Percentiles rank a stretch among this genome's conserved stretches.
phyloP scores from a whole-genome alignment of 2,888 invertebrate genomes.

The Hyppa rectilinea region DNA sequence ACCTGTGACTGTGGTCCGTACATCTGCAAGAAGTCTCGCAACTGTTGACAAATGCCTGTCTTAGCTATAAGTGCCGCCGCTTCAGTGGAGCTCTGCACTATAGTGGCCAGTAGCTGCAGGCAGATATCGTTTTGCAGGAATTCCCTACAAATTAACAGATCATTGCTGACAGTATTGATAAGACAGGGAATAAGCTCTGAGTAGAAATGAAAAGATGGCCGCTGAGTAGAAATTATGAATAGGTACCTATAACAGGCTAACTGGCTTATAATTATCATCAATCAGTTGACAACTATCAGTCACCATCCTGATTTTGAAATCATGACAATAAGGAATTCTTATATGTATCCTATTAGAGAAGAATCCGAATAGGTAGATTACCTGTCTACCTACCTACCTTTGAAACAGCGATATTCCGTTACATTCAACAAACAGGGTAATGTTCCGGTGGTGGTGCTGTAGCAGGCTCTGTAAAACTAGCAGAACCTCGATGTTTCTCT shows the following conservation, averaged over 20 bases:
- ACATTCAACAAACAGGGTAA: constrained; percentile 75
- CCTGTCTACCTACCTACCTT: constrained; percentile 67
- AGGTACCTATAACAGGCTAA: no score
- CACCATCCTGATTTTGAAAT: not conserved
- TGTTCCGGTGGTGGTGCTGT: constrained; percentile 76
- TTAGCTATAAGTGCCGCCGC: constrained; percentile 60
- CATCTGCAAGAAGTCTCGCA: constrained; percentile 70
- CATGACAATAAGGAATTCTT: not conserved
- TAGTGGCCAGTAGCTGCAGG: constrained; percentile 78
- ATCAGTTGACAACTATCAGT: not conserved
- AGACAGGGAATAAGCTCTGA: no score
- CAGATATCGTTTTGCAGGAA: constrained; percentile 74
- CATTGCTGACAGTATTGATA: not conserved
- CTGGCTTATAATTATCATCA: no score
- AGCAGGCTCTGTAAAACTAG: constrained; percentile 79
- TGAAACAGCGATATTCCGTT: constrained; percentile 80
- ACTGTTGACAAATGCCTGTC: constrained; percentile 65
- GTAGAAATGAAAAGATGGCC: no score
- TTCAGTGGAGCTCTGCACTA: constrained; percentile 72
- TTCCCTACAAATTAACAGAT: constrained; percentile 66
- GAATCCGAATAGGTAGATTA: no score
- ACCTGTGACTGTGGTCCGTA: constrained; percentile 78
- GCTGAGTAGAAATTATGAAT: no score
- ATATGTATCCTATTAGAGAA: no score
- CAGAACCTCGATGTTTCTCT: constrained; percentile 74